A percentile compares a stretch with the other conserved stretches of the same genome.
Evolutionary conservation across 2,888 invertebrate genomes (phyloP).

Genomic region (Keiferia lycopersicella): DNA sequence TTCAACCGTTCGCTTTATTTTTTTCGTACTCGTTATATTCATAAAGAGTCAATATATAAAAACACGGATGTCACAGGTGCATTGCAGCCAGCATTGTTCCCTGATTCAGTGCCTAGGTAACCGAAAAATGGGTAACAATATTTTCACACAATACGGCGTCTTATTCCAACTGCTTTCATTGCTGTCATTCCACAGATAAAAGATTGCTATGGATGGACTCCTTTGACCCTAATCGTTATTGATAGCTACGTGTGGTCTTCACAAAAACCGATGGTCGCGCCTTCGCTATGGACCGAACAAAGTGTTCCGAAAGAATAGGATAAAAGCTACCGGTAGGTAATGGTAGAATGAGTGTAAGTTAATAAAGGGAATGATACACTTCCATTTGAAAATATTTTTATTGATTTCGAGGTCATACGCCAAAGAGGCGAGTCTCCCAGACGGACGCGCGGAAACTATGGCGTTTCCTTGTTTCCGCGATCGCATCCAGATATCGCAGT

Average conservation of each 20-base stretch:
- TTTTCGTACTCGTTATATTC: no score
- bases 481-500: no score
- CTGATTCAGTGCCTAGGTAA: constrained; percentile 5
- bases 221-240: constrained; percentile 18
- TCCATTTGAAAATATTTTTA: no score
- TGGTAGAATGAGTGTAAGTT: neutral
- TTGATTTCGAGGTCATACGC: neutral
- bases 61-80: constrained; percentile 5
- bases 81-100: neutral
- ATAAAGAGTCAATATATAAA: neutral
- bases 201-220: neutral
- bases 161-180: neutral
- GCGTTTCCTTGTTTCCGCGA: no score
- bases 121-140: neutral
- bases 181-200: constrained; percentile 9
- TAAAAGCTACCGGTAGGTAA: constrained; percentile 2
- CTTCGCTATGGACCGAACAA: constrained; percentile 9
- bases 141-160: neutral
- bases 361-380: no score
- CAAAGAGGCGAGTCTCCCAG: no score
- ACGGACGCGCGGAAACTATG: no score
- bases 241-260: neutral
- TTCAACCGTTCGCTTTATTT: no score
- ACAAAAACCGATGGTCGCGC: constrained; percentile 9
- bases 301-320: neutral